Base-by-base conservation (phyloP, 1,140 invertebrate species). In the Trichomalopsis sarcophagae region DNA sequence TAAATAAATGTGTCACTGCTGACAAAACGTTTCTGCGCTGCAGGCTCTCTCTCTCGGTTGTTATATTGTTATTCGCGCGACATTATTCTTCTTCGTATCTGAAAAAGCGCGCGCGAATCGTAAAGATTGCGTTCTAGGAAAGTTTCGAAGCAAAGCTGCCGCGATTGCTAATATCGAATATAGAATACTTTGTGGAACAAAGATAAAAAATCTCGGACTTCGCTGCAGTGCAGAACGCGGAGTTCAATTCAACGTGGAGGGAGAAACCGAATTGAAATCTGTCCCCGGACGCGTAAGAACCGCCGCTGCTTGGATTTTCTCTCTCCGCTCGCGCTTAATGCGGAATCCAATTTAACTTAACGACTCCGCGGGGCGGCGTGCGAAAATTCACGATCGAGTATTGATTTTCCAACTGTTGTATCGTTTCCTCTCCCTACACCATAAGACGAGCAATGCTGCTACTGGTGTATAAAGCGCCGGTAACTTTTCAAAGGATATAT, bases 371-470 rank as follows among this genome's bases (percentile, higher is more conserved):
- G 75, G 47, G 21, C 33, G 21, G 75, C 68, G 30, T 66, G 83
- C 11, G 68, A 84, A 84, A 84, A 78, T 84, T 78, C 69, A 55
- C 66, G 27, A 71, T 21, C 47, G 47, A 74, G 21, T 84, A 84
- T 84, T 68, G 83, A 84, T 84, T 80, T 84, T 80, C 33, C 30
- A 74, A 27, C 44, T 77, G n/a, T 83, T 73, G 27, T 50, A 40
- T 21, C 73, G 73, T 44, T 9, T 7, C 33, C 33, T 36, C 33
- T 36, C 33, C 5, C 33, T 36, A 36, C 33, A 36, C 4, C 33
- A 36, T 36, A 6, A 36, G 1, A 27, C 27, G 1, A 27, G 27
- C 27, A 1, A 0, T 36, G 33, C 33, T 33, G 11, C 17, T 55
- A 33, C 33, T 33, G 36, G 33, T 33, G n/a, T 36, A 36, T 36